Conservation (phyloP, 2,797 vertebrate genomes). For the Trachops cirrhosus region DNA sequence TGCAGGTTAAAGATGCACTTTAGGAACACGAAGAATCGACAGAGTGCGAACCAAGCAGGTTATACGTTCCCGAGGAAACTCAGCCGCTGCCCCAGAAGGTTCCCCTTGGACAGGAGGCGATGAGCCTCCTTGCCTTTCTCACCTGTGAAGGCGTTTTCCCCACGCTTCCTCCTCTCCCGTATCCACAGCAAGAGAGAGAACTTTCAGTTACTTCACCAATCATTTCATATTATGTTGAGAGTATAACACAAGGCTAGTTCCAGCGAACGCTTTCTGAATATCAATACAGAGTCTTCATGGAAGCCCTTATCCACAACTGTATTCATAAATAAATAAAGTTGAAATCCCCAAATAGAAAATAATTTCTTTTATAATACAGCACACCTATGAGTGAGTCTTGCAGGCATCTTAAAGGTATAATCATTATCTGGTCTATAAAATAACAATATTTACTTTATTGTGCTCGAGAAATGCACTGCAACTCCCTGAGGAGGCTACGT, state of each 20-base stretch:
- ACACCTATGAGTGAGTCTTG: background rate
- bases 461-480: background rate
- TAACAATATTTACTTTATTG: background rate
- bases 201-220: background rate
- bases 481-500: background rate
- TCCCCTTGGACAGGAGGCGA: background rate
- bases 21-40: background rate
- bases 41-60: background rate
- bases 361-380: background rate
- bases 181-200: background rate
- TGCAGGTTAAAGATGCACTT: background rate
- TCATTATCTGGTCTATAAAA: background rate
- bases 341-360: background rate
- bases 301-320: background rate
- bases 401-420: background rate
- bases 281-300: background rate
- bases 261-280: background rate
- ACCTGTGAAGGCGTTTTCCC: background rate
- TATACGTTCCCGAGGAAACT: background rate
- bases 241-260: background rate
- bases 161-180: background rate
- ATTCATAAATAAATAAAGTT: background rate
- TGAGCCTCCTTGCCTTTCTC: background rate
- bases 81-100: accelerated
- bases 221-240: background rate